These are phyloP conservation scores for Melolontha melolontha DNA, from an alignment of 2,888 invertebrate genomes.

Conservation along the genomic window DNA sequence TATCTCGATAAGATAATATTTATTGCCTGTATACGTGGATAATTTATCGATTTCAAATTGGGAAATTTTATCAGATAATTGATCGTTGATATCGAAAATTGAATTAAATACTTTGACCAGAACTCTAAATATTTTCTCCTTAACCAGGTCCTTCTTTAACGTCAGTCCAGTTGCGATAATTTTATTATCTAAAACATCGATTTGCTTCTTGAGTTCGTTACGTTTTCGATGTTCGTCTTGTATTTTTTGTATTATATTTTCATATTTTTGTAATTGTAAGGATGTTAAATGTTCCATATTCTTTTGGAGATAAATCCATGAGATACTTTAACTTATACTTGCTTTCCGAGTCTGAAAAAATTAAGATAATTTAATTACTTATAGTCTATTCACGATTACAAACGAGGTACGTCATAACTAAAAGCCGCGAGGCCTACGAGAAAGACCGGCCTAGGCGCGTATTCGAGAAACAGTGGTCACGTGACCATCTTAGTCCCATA, in stretches of 20 bases:
- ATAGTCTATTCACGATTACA: too few relatives aligned
- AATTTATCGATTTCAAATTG: conserved; percentile 46
- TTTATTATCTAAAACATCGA: conserved; percentile 53
- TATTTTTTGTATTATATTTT: conserved; percentile 56
- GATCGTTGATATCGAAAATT: conserved; percentile 53
- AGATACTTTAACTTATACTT: neutral
- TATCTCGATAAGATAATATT: conserved; percentile 59
- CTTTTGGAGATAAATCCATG: too few relatives aligned
- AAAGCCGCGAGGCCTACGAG: too few relatives aligned
- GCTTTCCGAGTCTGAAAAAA: neutral
- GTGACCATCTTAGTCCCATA: too few relatives aligned
- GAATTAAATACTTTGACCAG: conserved; percentile 58
- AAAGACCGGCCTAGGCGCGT: too few relatives aligned
- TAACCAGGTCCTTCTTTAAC: conserved; percentile 44
- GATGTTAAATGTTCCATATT: conserved; percentile 39
- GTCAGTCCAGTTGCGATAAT: conserved; percentile 53
- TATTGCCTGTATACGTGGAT: conserved; percentile 47
- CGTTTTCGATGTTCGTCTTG: conserved; percentile 55
- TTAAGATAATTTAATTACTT: neutral
- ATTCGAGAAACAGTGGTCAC: too few relatives aligned
- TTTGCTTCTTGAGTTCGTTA: conserved; percentile 51
- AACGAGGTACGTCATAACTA: too few relatives aligned
- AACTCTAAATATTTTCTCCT: conserved; percentile 54
- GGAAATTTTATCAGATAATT: conserved; percentile 53
- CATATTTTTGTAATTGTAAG: conserved; percentile 51